A percentile compares a stretch with the other conserved stretches of the same genome.
phyloP scores from a whole-genome alignment of 2,113 vertebrate genomes.

The Bos javanicus region DNA sequence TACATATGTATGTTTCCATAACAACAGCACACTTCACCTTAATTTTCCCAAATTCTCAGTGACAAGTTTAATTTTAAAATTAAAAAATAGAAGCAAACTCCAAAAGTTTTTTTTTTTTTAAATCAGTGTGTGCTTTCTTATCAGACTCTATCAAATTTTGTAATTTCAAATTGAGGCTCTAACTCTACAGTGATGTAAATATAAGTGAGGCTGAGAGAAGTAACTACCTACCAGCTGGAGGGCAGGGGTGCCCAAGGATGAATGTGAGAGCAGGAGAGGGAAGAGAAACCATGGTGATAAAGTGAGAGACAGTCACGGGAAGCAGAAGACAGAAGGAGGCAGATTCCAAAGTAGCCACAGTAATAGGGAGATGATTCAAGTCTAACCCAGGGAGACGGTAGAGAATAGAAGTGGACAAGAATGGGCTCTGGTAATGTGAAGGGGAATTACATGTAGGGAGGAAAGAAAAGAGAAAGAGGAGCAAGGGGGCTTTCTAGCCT shows the following conservation, averaged over 20 bases:
- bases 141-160: neutral
- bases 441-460: rapidly evolving
- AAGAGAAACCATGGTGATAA: neutral
- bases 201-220: neutral
- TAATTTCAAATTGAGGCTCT: neutral
- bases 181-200: neutral
- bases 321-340: neutral
- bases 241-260: no score
- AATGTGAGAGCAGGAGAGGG: neutral
- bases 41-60: neutral
- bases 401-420: no score
- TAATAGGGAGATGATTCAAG: neutral
- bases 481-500: neutral
- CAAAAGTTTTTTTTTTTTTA: neutral
- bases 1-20: neutral
- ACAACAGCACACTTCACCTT: neutral
- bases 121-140: neutral
- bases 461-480: neutral
- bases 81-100: neutral
- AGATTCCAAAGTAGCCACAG: neutral
- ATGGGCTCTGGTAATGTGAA: neutral
- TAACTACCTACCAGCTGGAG: neutral
- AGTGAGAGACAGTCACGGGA: neutral
- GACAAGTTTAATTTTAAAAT: constrained; percentile 40
- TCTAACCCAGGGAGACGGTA: neutral